Base-by-base conservation (phyloP, 64 coral and sea anemone genomes). In the Montipora sp. region DNA sequence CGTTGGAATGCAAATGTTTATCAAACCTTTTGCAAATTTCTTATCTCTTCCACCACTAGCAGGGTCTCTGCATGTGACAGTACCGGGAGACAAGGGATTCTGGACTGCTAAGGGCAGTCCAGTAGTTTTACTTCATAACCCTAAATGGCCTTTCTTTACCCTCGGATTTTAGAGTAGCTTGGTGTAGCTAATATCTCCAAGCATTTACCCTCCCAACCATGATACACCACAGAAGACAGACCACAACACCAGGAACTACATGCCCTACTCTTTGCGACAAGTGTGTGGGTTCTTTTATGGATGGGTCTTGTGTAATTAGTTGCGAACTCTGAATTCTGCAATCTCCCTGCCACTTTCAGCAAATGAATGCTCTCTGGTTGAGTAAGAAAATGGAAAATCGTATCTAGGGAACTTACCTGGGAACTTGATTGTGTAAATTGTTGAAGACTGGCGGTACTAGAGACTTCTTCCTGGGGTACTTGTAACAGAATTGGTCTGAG, bases 401-500 rank as follows among this genome's bases (percentile, higher is more conserved):
- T 78, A 50, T 48, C 14, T 63, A 15, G 20, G 0, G 5, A 63
- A 22, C 53, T 82, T 82, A 82, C 79, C 57, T 65, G 8, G 50
- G 57, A 82, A 63, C 57, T 43, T 61, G 22, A 36, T 60, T 36
- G 51, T 51, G n/a, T 19, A 36, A 36, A 36, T 58, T 80, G 18
- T 58, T 58, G 78, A 57, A 57, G 78, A 21, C 18, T 4, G 13
- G 44, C 47, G 44, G 74, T 19, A 8, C 7, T 57, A 49, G 23
- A 60, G 79, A 6, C 21, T 36, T 61, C 55, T 58, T 80, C 23
- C 51, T 55, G 20, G 8, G n/a, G 20, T 80, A 24, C 51, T 58
- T 57, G 69, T 73, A 73, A 73, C 69, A 21, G 69, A 21, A 73
- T 75, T 75, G 73, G 73, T 75, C 73, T 75, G 27, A 46, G 11